These are phyloP conservation scores for Nasonovia ribisnigri DNA, from an alignment of 2,888 invertebrate genomes.

Conservation along the genomic window DNA sequence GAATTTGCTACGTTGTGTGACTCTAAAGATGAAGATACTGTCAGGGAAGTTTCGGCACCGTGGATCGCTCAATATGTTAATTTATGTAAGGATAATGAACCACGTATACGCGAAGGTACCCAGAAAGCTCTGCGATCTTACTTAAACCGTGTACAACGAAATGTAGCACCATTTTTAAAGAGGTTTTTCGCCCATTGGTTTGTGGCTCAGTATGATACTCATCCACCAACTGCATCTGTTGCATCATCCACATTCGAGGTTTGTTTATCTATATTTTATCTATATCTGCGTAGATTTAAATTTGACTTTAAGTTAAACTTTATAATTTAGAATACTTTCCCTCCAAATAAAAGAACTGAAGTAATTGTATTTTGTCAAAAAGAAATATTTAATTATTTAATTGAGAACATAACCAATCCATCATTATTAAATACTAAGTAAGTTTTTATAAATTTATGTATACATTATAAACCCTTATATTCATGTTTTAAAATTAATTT, in stretches of 20 bases:
- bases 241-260: slow-evolving; percentile 79
- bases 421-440: slow-evolving; percentile 57
- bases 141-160: slow-evolving; percentile 77
- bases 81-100: slow-evolving; percentile 83
- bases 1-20: slow-evolving; percentile 82
- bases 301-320: not conserved
- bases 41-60: slow-evolving; percentile 81
- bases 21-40: slow-evolving; percentile 76
- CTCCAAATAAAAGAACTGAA: slow-evolving; percentile 81
- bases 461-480: not conserved
- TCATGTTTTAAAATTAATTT: not conserved
- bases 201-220: slow-evolving; percentile 85
- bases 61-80: slow-evolving; percentile 87
- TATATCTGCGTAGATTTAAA: not conserved
- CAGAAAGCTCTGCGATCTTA: slow-evolving; percentile 81
- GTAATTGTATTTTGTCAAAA: slow-evolving; percentile 85
- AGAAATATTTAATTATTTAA: slow-evolving; percentile 82
- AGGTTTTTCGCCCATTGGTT: slow-evolving; percentile 88
- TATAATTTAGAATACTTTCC: slow-evolving; percentile 79
- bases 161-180: slow-evolving; percentile 84
- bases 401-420: slow-evolving; percentile 76
- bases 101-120: slow-evolving; percentile 85
- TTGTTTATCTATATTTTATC: slow-evolving; percentile 66
- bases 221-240: slow-evolving; percentile 84
- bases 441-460: not conserved